Evolutionary conservation across 2,113 vertebrate genomes (phyloP).

Genomic region (Oryzias javanicus): DNA sequence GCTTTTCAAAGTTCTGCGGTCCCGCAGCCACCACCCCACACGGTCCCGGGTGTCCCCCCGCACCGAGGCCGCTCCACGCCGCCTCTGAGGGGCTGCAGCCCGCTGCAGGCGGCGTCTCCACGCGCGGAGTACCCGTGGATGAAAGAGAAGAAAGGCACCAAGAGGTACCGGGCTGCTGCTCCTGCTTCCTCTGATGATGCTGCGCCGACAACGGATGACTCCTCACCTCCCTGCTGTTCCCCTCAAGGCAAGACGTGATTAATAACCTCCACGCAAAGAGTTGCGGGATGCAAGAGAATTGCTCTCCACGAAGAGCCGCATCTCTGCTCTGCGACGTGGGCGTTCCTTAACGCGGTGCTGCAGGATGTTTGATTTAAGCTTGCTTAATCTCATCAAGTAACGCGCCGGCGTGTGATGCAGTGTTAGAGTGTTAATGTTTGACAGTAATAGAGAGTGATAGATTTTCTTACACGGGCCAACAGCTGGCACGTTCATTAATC

Average conservation of each 20-base stretch:
- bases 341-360: constrained; percentile 30
- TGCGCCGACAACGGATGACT: constrained; percentile 64
- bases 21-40: constrained; percentile 96
- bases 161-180: constrained; percentile 83
- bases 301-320: constrained; percentile 36
- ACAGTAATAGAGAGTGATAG: constrained; percentile 99
- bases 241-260: constrained; percentile 93
- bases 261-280: constrained; percentile 60
- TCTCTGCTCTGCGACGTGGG: constrained; percentile 42
- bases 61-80: constrained; percentile 90
- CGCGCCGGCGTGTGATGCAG: constrained; percentile 81
- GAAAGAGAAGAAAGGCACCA: constrained; percentile 96
- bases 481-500: constrained; percentile 96
- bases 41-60: constrained; percentile 90
- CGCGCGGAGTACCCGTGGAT: constrained; percentile 96
- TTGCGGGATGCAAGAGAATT: constrained; percentile 55
- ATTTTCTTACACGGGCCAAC: constrained; percentile 91
- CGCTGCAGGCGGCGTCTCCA: constrained; percentile 81
- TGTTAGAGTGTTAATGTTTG: constrained; percentile 91
- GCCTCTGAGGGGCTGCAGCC: constrained; percentile 83
- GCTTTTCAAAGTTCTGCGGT: constrained; percentile 99
- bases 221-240: constrained; percentile 86
- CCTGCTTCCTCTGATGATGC: constrained; percentile 35
- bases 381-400: constrained; percentile 64
- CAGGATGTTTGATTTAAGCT: constrained; percentile 57